A percentile compares a stretch with the other conserved stretches of the same genome.
Conservation (phyloP, 2,113 vertebrate genomes). For the Ahaetulla prasina region DNA sequence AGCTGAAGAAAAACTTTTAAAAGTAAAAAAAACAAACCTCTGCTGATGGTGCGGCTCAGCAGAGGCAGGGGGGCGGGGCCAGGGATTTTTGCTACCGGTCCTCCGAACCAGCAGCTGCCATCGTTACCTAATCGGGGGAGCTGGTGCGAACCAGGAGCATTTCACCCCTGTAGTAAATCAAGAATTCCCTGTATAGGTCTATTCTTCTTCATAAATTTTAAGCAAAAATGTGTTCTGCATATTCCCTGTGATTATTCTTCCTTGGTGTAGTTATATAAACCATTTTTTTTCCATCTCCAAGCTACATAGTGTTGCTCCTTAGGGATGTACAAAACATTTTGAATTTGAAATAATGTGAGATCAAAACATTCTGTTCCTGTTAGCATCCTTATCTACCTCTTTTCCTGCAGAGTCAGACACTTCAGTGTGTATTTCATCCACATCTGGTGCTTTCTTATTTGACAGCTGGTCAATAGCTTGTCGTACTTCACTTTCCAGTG, state of each 20-base stretch:
- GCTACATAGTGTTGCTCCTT: not conserved
- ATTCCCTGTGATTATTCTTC: not conserved
- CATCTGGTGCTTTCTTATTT: not conserved
- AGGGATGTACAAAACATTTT: not conserved
- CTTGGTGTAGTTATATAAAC: not conserved
- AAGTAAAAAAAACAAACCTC: too few species aligned
- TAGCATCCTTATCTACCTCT: not conserved
- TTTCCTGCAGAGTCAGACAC: not conserved
- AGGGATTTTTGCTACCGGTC: too few species aligned
- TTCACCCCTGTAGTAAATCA: not conserved
- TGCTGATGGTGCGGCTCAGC: too few species aligned
- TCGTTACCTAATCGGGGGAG: too few species aligned
- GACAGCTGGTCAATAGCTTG: not conserved
- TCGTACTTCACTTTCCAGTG: not conserved
- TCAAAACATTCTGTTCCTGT: not conserved
- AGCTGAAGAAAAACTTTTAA: too few species aligned
- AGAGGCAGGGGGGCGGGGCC: too few species aligned
- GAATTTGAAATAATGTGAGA: not conserved
- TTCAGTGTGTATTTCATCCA: not conserved
- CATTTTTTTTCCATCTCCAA: not conserved
- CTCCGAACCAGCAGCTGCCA: too few species aligned
- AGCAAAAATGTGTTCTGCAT: not conserved
- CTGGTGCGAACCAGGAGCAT: too few species aligned
- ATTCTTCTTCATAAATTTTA: not conserved
- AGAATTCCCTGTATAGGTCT: not conserved